These are phyloP conservation scores for Planococcus citri DNA, from an alignment of 1,140 invertebrate species.

Conservation along the genomic window DNA sequence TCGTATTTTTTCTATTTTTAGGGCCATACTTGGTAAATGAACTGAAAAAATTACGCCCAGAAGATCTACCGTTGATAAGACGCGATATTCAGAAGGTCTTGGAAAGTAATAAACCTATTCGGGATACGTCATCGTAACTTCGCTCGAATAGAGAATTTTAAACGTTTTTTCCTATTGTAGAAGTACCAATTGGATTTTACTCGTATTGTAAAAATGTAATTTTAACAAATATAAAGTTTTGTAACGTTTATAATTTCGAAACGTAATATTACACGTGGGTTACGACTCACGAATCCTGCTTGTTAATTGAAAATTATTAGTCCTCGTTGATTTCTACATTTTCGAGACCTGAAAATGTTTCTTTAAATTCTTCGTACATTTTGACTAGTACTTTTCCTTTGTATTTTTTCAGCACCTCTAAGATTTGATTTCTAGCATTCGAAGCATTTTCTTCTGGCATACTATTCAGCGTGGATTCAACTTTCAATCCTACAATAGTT, in stretches of 20 bases:
- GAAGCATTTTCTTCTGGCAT: too few species aligned
- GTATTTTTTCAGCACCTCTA: neutral
- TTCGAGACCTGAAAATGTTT: neutral
- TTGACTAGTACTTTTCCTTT: neutral
- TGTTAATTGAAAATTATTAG: too few species aligned
- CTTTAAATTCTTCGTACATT: neutral
- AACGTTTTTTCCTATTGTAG: too few species aligned
- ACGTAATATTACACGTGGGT: too few species aligned
- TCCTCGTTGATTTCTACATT: neutral
- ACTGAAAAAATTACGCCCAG: neutral
- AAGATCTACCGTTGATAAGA: neutral
- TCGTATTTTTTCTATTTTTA: neutral
- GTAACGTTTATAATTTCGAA: too few species aligned
- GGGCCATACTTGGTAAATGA: neutral
- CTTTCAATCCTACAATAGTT: too few species aligned
- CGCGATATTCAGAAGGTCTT: neutral
- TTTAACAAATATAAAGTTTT: too few species aligned
- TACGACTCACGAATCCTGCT: too few species aligned
- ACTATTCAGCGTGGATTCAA: too few species aligned
- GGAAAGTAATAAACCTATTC: neutral
- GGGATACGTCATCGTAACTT: neutral
- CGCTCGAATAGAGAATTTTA: too few species aligned
- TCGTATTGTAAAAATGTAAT: too few species aligned
- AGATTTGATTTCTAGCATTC: neutral
- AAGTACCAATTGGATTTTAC: too few species aligned